A percentile compares a stretch with the other conserved stretches of the same genome.
Conservation (phyloP, 2,797 vertebrate genomes). For the Sebastes aleutianus region DNA sequence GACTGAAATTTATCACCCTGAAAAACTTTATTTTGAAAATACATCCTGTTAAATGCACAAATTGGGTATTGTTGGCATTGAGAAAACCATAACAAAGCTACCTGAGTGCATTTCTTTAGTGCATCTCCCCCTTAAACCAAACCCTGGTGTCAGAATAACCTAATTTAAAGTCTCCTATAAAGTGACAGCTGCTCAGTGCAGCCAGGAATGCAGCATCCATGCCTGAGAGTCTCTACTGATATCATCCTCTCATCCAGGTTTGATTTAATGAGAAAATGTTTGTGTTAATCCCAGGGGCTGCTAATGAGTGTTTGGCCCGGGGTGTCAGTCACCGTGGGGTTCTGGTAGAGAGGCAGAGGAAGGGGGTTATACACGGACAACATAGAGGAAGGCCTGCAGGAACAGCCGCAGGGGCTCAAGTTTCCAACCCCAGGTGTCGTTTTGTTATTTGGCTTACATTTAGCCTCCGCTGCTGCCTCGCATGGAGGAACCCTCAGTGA, state of each 20-base stretch:
- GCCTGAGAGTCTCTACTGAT: conserved; percentile 18
- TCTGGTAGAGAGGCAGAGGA: background rate
- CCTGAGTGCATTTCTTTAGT: conserved; percentile 9
- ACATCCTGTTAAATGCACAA: background rate
- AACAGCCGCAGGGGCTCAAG: conserved; percentile 73
- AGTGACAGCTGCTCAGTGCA: conserved; percentile 62
- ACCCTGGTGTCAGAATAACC: conserved; percentile 54
- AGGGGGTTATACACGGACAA: background rate
- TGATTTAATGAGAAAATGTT: conserved; percentile 66
- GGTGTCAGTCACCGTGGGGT: conserved; percentile 52
- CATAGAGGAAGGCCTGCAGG: conserved; percentile 30
- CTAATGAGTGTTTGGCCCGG: conserved; percentile 66
- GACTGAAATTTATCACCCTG: too few species aligned
- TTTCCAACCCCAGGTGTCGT: conserved; percentile 79
- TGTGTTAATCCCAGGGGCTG: conserved; percentile 51
- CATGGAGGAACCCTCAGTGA: conserved; percentile 60
- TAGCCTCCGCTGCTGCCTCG: conserved; percentile 50
- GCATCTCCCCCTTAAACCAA: background rate
- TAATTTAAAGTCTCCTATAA: conserved; percentile 59
- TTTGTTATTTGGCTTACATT: conserved; percentile 79
- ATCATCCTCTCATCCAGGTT: conserved; percentile 42
- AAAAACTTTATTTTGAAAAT: background rate
- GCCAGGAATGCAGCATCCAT: conserved; percentile 52
- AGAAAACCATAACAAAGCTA: conserved; percentile 26
- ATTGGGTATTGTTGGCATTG: background rate